phyloP scores from a whole-genome alignment of 2,888 invertebrate species.

The Ptilodon capucinus region DNA sequence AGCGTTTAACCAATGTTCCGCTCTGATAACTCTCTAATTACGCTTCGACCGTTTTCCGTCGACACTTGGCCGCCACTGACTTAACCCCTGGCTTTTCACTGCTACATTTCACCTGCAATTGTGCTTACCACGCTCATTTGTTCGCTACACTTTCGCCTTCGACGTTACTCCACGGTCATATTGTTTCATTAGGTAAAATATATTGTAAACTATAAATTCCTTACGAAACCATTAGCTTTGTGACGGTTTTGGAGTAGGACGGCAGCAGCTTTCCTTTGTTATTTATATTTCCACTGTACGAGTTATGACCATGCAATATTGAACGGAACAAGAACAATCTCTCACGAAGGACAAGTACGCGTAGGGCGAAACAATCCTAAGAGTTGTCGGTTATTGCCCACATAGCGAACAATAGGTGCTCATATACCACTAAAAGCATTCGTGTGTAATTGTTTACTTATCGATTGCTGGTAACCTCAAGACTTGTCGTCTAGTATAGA shows the following conservation, averaged over 20 bases:
- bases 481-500: conserved; percentile 30
- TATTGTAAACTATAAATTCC: conserved; percentile 42
- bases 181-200: conserved; percentile 41
- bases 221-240: conserved; percentile 10
- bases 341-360: conserved; percentile 38
- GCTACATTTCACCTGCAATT: conserved; percentile 67
- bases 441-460: conserved; percentile 59
- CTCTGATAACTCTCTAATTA: conserved; percentile 82
- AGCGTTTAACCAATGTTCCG: conserved; percentile 81
- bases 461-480: conserved; percentile 46
- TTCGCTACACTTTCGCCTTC: conserved; percentile 75
- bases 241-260: conserved; percentile 41
- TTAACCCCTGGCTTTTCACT: conserved; percentile 77
- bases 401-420: conserved; percentile 56
- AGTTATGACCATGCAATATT: conserved; percentile 5
- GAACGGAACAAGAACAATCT: conserved; percentile 31
- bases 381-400: conserved; percentile 41
- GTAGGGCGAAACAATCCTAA: conserved; percentile 35
- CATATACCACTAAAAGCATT: conserved; percentile 56
- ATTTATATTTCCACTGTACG: conserved; percentile 15
- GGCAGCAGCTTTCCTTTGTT: conserved; percentile 34
- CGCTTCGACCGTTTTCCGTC: conserved; percentile 74
- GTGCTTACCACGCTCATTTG: conserved; percentile 55
- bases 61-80: conserved; percentile 65
- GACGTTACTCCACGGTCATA: conserved; percentile 37